Conservation (phyloP, 2,797 vertebrate genomes). For the Danio kyathit region DNA sequence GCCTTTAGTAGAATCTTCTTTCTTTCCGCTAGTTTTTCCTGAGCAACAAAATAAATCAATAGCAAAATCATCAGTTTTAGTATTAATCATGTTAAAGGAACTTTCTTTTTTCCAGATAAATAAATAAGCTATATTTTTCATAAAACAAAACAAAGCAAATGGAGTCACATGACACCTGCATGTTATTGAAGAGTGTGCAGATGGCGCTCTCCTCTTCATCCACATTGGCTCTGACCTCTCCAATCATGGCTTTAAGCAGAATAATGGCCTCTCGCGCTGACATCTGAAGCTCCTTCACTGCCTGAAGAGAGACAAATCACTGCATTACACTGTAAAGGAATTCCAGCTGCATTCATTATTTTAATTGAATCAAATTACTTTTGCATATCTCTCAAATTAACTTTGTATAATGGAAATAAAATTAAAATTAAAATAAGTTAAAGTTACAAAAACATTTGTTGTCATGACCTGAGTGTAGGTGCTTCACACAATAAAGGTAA, state of each 20-base stretch:
- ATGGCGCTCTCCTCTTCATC: conserved; percentile 91
- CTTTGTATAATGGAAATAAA: no score
- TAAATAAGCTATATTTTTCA: no score
- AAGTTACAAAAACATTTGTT: no score
- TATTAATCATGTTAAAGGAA: background rate
- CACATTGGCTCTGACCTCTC: conserved; percentile 90
- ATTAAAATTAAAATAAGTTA: no score
- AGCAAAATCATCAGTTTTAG: background rate
- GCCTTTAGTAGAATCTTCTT: conserved; percentile 83
- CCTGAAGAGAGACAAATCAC: conserved; percentile 66
- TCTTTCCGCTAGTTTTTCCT: conserved; percentile 80
- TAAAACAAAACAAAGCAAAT: no score
- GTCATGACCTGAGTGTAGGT: no score
- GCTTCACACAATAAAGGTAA: background rate
- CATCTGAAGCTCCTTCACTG: conserved; percentile 87
- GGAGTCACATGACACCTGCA: conserved; percentile 72
- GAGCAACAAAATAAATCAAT: conserved; percentile 19
- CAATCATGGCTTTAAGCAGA: conserved; percentile 91
- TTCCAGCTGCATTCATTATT: no score
- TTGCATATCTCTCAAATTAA: no score
- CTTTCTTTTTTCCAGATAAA: background rate
- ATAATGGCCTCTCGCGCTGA: conserved; percentile 89
- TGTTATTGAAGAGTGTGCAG: conserved; percentile 87
- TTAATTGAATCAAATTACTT: no score
- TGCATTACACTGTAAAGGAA: background rate